Conservation (phyloP, 2,113 vertebrate species). For the Seriola aureovittata region DNA sequence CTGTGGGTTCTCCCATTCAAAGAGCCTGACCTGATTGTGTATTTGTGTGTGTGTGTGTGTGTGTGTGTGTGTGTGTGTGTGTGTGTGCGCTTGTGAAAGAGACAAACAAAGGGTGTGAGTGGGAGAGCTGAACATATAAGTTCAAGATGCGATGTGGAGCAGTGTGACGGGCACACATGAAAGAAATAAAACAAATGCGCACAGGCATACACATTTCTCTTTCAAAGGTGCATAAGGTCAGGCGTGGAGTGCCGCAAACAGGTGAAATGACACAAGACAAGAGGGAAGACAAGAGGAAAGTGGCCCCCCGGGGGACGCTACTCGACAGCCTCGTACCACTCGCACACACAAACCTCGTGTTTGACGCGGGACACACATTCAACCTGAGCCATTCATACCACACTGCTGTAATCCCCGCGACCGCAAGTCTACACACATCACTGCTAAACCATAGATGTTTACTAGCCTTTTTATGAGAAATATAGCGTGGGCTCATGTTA, state of each 20-base stretch:
- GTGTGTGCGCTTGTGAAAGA: not conserved
- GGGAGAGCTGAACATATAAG: slow-evolving; percentile 11
- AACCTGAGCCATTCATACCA: slow-evolving; percentile 24
- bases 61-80: not conserved
- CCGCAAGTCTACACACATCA: slow-evolving; percentile 7
- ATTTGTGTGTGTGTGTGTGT: not conserved
- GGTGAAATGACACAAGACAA: slow-evolving; percentile 36
- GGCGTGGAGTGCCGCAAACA: slow-evolving; percentile 27
- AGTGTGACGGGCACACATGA: slow-evolving; percentile 38
- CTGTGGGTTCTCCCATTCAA: slow-evolving; percentile 58
- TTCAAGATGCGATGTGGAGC: slow-evolving; percentile 38
- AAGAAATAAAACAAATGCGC: not conserved
- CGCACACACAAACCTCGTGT: slow-evolving; percentile 21
- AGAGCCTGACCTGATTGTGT: slow-evolving; percentile 56
- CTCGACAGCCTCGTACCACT: slow-evolving; percentile 25
- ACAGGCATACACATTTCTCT: not conserved
- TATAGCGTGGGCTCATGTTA: not conserved
- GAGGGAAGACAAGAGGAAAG: slow-evolving; percentile 53
- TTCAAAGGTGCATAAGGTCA: slow-evolving; percentile 48
- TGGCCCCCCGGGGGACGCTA: not conserved
- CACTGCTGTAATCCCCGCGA: slow-evolving; percentile 23
- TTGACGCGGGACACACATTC: not conserved
- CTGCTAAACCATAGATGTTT: slow-evolving; percentile 1
- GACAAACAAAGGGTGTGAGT: not conserved
- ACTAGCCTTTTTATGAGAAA: not conserved